phyloP scores from a whole-genome alignment of 2,888 invertebrate genomes.

The Fabriciana adippe region DNA sequence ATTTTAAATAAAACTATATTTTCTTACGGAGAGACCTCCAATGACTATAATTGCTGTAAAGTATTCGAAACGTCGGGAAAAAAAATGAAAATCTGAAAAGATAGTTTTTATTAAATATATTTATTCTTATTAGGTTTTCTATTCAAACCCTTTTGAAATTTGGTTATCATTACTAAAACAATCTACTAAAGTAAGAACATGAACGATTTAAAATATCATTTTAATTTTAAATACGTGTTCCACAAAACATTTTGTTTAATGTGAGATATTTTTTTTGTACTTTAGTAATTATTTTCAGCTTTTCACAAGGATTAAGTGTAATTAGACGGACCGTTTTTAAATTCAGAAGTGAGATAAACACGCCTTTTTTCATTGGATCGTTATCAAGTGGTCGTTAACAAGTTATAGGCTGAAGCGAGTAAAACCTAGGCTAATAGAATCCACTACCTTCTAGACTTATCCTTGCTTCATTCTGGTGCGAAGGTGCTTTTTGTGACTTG shows the following conservation, averaged over 20 bases:
- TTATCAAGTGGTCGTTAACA: slow-evolving; percentile 38
- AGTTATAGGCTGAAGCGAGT: slow-evolving; percentile 29
- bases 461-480: no score
- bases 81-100: no score
- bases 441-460: not conserved
- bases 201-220: slow-evolving; percentile 30
- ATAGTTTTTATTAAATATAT: no score
- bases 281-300: slow-evolving; percentile 46
- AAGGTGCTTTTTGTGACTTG: no score
- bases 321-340: slow-evolving; percentile 48
- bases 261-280: slow-evolving; percentile 18
- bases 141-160: no score
- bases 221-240: slow-evolving; percentile 25
- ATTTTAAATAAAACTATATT: no score
- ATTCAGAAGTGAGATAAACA: slow-evolving; percentile 48
- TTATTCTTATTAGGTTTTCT: no score
- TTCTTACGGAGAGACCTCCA: no score
- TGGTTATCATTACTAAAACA: not conserved
- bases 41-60: no score
- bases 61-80: no score
- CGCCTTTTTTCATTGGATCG: slow-evolving; percentile 45
- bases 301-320: slow-evolving; percentile 47
- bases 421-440: not conserved
- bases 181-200: not conserved
- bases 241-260: slow-evolving; percentile 24